phyloP scores from a whole-genome alignment of 2,797 vertebrate genomes.

The Chrosomus eos region DNA sequence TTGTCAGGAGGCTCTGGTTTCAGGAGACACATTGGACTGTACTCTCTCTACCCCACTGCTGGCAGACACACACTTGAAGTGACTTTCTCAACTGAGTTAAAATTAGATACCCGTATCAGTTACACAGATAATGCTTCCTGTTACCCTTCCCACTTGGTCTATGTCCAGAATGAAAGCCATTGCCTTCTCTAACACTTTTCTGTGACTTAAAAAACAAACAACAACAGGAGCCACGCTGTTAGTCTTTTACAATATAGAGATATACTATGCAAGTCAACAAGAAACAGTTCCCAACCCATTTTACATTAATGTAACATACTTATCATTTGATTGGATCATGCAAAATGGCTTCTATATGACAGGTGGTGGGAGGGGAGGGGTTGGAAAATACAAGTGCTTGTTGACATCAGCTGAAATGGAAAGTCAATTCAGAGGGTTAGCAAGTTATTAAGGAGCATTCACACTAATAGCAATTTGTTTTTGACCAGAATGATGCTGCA shows the following conservation, averaged over 20 bases:
- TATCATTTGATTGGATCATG: neutral
- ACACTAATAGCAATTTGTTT: neutral
- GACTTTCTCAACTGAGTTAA: conserved; percentile 71
- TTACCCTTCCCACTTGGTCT: conserved; percentile 59
- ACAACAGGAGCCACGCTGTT: neutral
- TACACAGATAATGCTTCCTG: conserved; percentile 74
- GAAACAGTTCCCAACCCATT: neutral
- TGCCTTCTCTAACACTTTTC: conserved; percentile 28
- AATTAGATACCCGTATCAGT: conserved; percentile 73
- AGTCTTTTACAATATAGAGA: neutral
- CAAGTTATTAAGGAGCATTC: neutral
- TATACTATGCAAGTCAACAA: neutral
- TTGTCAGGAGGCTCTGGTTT: conserved; percentile 49
- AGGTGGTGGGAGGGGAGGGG: conserved; percentile 5
- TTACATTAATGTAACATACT: neutral
- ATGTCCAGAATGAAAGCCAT: conserved; percentile 50
- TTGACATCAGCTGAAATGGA: conserved; percentile 13
- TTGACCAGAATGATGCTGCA: neutral
- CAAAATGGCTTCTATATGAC: neutral
- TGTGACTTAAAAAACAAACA: conserved; percentile 51
- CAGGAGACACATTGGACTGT: conserved; percentile 56
- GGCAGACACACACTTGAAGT: conserved; percentile 64
- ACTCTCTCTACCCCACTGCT: conserved; percentile 50
- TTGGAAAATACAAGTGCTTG: conserved; percentile 31
- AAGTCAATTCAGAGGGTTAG: neutral